phyloP scores from a whole-genome alignment of 2,888 invertebrate species.

The Drosophila testacea region DNA sequence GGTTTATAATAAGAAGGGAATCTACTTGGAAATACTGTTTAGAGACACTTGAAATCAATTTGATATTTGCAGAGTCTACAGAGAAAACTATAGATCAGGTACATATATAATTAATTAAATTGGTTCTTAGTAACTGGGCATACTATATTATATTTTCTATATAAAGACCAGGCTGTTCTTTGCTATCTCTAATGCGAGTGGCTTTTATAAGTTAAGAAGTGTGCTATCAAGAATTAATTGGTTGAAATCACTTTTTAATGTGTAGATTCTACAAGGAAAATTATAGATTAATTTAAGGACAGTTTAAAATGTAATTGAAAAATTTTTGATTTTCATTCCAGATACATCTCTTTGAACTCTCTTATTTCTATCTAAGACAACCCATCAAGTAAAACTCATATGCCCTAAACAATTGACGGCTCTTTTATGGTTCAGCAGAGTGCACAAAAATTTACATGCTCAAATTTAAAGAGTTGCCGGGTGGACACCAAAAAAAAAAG shows the following conservation, averaged over 20 bases:
- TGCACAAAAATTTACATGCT: slow-evolving; percentile 70
- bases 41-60: background rate
- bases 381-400: slow-evolving; percentile 8
- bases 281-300: too few relatives aligned
- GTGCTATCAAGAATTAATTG: too few relatives aligned
- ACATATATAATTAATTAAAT: too few relatives aligned
- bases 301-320: too few relatives aligned
- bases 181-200: background rate
- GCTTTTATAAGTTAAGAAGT: too few relatives aligned
- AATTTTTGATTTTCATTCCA: too few relatives aligned
- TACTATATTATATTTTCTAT: too few relatives aligned
- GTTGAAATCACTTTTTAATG: background rate
- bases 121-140: too few relatives aligned
- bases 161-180: too few relatives aligned
- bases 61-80: too few relatives aligned
- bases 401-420: slow-evolving; percentile 28
- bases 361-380: background rate
- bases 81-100: too few relatives aligned
- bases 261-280: background rate
- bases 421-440: slow-evolving; percentile 29
- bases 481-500: slow-evolving; percentile 66
- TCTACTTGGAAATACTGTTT: background rate
- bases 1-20: too few relatives aligned
- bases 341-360: background rate
- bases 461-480: slow-evolving; percentile 56